phyloP scores from a whole-genome alignment of 2,113 vertebrate species.

The Triplophysa tibetana region DNA sequence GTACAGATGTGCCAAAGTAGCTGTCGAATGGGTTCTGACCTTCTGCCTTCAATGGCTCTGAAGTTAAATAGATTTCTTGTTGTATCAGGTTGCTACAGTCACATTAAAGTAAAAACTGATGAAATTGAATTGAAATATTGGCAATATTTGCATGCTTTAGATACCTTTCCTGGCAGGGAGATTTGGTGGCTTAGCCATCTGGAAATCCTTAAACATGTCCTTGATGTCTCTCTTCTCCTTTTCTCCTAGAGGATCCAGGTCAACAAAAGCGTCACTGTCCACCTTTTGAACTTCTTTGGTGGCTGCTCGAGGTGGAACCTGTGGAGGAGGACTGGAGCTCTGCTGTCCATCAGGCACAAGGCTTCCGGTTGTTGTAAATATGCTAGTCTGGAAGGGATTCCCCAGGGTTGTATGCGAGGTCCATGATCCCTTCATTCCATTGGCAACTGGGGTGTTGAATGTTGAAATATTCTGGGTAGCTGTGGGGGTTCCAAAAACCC shows the following conservation, averaged over 20 bases:
- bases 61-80: background rate
- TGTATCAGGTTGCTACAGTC: no score
- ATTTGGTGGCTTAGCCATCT: constrained; percentile 78
- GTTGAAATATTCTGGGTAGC: constrained; percentile 59
- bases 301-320: constrained; percentile 48
- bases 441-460: constrained; percentile 62
- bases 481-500: constrained; percentile 61
- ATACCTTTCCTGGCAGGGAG: constrained; percentile 74
- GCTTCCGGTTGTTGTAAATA: constrained; percentile 36
- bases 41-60: constrained; percentile 49
- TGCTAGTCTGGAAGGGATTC: constrained; percentile 51
- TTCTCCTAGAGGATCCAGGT: constrained; percentile 82
- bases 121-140: background rate
- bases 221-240: constrained; percentile 78
- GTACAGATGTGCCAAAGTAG: constrained; percentile 42
- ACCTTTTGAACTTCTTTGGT: constrained; percentile 71
- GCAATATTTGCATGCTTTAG: constrained; percentile 60
- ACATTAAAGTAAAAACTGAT: background rate
- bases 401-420: constrained; percentile 37
- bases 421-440: constrained; percentile 45
- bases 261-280: constrained; percentile 78
- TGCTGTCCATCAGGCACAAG: constrained; percentile 18
- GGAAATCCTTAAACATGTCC: constrained; percentile 87
- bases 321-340: constrained; percentile 48
- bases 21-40: constrained; percentile 53